Percentiles rank a stretch among this genome's conserved stretches.
phyloP scores from a whole-genome alignment of 2,888 invertebrate genomes.

The Dryobotodes eremita region DNA sequence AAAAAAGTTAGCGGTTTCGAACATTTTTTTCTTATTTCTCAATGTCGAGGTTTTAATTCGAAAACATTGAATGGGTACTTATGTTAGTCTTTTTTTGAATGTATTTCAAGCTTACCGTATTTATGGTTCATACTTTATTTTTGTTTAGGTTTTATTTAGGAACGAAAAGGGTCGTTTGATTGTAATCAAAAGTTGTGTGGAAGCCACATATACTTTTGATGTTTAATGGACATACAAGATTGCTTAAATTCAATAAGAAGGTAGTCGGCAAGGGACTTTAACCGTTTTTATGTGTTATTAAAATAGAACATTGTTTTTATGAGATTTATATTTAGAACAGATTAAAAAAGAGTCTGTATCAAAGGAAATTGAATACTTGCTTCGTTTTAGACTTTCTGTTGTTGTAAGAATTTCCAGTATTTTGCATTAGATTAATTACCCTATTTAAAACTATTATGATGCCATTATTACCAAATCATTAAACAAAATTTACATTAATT shows the following conservation, averaged over 20 bases:
- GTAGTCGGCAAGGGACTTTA: background rate
- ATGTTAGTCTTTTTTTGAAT: background rate
- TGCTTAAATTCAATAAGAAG: background rate
- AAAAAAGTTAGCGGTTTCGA: background rate
- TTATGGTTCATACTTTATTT: background rate
- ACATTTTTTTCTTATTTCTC: slow-evolving; percentile 25
- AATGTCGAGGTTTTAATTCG: background rate
- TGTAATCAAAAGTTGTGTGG: slow-evolving; percentile 2
- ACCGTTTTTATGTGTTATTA: background rate
- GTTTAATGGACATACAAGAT: background rate
- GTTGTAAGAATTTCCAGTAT: background rate
- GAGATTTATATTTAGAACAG: background rate
- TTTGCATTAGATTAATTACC: background rate
- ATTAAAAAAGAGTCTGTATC: background rate
- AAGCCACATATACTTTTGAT: background rate
- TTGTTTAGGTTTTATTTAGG: background rate
- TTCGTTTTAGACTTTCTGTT: background rate
- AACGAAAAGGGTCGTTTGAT: background rate
- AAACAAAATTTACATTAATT: background rate
- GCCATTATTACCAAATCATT: background rate
- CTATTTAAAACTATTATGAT: background rate
- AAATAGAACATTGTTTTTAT: background rate
- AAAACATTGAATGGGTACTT: background rate
- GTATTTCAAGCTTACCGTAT: background rate
- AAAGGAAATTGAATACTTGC: background rate